A percentile compares a stretch with the other conserved stretches of the same genome.
These are phyloP conservation scores for Zeuzera pyrina DNA, from an alignment of 2,888 invertebrate species.

Conservation along the genomic window DNA sequence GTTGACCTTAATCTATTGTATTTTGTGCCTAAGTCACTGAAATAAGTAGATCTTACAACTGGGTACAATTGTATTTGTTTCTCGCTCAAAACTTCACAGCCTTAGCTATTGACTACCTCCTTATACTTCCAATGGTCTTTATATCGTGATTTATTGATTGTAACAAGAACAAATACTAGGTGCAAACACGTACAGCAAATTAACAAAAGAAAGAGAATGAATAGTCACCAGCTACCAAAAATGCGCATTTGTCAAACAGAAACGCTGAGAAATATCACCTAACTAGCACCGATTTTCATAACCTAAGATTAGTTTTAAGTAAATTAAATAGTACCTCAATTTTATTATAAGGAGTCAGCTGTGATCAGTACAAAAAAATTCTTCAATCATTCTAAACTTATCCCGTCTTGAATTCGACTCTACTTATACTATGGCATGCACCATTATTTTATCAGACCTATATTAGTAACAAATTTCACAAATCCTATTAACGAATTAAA, in stretches of 20 bases:
- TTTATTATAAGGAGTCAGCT: constrained; percentile 15
- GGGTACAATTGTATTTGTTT: constrained; percentile 24
- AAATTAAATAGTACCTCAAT: neutral
- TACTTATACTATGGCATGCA: constrained; percentile 65
- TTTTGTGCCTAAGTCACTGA: constrained; percentile 57
- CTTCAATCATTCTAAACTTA: constrained; percentile 15
- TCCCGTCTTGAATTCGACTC: constrained; percentile 30
- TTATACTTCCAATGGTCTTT: neutral
- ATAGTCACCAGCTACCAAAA: neutral
- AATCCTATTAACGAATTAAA: constrained; percentile 16
- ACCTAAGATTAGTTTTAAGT: constrained; percentile 20
- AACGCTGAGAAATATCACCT: too few relatives aligned
- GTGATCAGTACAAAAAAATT: constrained; percentile 15
- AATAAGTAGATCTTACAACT: constrained; percentile 20
- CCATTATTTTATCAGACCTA: constrained; percentile 55
- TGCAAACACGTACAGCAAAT: too few relatives aligned
- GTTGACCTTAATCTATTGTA: constrained; percentile 43
- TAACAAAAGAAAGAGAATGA: too few relatives aligned
- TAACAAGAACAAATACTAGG: too few relatives aligned
- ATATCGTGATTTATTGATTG: too few relatives aligned
- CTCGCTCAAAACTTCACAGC: constrained; percentile 34
- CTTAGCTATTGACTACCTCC: neutral
- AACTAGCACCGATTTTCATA: constrained; percentile 50
- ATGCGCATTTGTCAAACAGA: too few relatives aligned
- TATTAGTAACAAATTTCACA: constrained; percentile 34